A percentile compares a stretch with the other conserved stretches of the same genome.
phyloP scores from a whole-genome alignment of 2,797 vertebrate genomes.

The Naso thynnoides region DNA sequence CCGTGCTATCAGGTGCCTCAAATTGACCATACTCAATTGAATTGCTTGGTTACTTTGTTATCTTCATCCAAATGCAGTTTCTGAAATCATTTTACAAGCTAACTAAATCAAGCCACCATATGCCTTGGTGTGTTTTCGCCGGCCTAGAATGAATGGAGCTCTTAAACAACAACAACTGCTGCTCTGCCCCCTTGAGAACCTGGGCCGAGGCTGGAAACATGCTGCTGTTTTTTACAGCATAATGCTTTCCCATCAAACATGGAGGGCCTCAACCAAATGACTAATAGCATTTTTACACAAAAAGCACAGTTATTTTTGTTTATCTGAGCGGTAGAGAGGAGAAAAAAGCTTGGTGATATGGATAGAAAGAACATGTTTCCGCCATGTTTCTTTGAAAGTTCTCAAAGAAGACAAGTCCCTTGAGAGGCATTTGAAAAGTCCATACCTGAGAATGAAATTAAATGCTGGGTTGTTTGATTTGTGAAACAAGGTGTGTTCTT shows the following conservation, averaged over 20 bases:
- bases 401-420: slow-evolving; percentile 65
- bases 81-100: slow-evolving; percentile 80
- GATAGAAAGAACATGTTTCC: slow-evolving; percentile 46
- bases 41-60: slow-evolving; percentile 81
- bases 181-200: slow-evolving; percentile 62
- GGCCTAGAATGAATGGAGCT: slow-evolving; percentile 73
- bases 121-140: slow-evolving; percentile 71
- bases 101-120: slow-evolving; percentile 83
- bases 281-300: slow-evolving; percentile 62
- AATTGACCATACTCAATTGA: slow-evolving; percentile 79
- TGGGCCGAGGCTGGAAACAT: slow-evolving; percentile 49
- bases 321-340: slow-evolving; percentile 33
- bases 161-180: slow-evolving; percentile 73
- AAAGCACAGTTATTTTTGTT: slow-evolving; percentile 54
- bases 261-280: slow-evolving; percentile 62
- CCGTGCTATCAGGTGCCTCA: slow-evolving; percentile 74
- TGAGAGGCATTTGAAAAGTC: slow-evolving; percentile 54
- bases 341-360: slow-evolving; percentile 35
- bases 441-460: slow-evolving; percentile 64
- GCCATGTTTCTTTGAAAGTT: slow-evolving; percentile 59
- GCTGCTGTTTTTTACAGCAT: slow-evolving; percentile 69
- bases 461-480: slow-evolving; percentile 60
- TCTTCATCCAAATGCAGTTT: slow-evolving; percentile 78
- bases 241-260: slow-evolving; percentile 63
- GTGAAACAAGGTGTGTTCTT: slow-evolving; percentile 44